A percentile compares a stretch with the other conserved stretches of the same genome.
Conservation (phyloP, 2,113 vertebrate species). For the Elephas maximus region DNA sequence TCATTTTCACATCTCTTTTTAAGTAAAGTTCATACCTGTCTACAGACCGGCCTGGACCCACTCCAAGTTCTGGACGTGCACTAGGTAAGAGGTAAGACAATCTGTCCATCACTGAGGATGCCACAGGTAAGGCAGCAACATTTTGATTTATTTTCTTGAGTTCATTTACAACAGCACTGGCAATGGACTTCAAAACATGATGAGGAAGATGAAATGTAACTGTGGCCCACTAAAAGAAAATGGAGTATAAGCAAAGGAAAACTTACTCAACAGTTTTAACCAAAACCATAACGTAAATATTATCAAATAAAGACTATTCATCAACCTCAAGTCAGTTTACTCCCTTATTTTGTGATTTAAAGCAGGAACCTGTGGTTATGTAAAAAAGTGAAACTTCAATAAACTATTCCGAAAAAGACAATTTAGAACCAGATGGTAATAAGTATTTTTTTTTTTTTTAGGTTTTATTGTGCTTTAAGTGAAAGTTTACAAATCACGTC, state of each 20-base stretch:
- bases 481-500: too few relatives aligned
- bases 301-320: conserved; percentile 48
- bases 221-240: conserved; percentile 95
- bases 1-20: not conserved
- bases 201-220: conserved; percentile 99
- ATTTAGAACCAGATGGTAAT: not conserved
- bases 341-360: not conserved
- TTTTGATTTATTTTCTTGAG: conserved; percentile 99
- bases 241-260: not conserved
- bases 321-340: conserved; percentile 22
- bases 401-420: conserved; percentile 13
- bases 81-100: conserved; percentile 99
- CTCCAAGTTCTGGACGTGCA: conserved; percentile 96
- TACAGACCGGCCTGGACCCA: conserved; percentile 98
- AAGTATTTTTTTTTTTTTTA: not conserved
- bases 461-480: too few relatives aligned
- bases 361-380: not conserved
- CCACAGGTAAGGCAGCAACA: conserved; percentile 98
- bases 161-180: conserved; percentile 97
- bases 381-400: conserved; percentile 44
- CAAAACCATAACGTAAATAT: conserved; percentile 1
- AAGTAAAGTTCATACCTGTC: conserved; percentile 92
- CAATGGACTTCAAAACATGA: conserved; percentile 97
- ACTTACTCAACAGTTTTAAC: not conserved
- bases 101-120: conserved; percentile 99